Conservation (phyloP, 2,888 invertebrate genomes). For the Apantesis nais region DNA sequence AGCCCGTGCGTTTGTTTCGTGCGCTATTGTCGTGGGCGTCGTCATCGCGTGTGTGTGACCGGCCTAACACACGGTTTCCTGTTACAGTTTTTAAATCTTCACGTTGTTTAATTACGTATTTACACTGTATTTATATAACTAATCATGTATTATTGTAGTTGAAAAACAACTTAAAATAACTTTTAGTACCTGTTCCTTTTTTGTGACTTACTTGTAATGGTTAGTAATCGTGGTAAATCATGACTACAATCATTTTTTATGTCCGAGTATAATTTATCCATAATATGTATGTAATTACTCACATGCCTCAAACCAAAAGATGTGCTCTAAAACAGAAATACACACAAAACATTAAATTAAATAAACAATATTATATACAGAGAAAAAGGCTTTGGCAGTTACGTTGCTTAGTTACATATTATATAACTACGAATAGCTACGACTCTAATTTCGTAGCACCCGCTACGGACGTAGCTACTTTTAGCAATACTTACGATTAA, state of each 20-base stretch:
- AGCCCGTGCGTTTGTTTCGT: conserved; percentile 55
- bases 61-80: conserved; percentile 54
- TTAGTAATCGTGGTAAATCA: no score
- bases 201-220: no score
- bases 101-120: conserved; percentile 17
- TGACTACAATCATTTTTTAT: no score
- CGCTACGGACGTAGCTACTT: conserved; percentile 13
- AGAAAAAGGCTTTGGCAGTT: not conserved
- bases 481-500: not conserved
- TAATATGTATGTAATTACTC: no score
- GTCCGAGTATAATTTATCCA: no score
- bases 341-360: no score
- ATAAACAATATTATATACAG: no score
- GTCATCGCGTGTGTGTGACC: conserved; percentile 44
- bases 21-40: conserved; percentile 41
- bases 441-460: conserved; percentile 13
- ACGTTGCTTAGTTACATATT: not conserved
- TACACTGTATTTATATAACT: conserved; percentile 1
- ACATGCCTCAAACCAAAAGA: no score
- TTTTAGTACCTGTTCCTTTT: no score
- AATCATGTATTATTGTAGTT: not conserved
- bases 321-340: no score
- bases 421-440: no score
- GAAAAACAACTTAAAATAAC: no score
- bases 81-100: conserved; percentile 43